These are phyloP conservation scores for Hypsibius dujardini DNA, from an alignment of 1,140 invertebrate genomes.

Conservation along the genomic window DNA sequence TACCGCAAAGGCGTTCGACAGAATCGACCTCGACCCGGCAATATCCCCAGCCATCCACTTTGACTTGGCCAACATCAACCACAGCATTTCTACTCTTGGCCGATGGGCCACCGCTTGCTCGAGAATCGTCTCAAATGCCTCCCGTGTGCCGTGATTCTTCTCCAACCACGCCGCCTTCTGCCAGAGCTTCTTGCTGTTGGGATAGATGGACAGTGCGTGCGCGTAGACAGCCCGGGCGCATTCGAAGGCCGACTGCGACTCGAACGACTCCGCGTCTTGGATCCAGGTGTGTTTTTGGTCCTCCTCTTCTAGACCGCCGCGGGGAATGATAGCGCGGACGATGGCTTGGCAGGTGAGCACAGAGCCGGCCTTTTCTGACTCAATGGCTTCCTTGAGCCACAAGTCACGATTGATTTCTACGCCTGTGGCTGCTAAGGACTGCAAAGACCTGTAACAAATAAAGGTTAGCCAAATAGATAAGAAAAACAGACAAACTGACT, in stretches of 20 bases:
- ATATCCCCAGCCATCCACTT: conserved; percentile 94
- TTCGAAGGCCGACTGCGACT: conserved; percentile 68
- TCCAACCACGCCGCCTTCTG: conserved; percentile 87
- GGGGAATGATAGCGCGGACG: conserved; percentile 71
- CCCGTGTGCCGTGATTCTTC: conserved; percentile 77
- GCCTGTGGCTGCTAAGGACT: conserved; percentile 75
- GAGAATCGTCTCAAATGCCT: conserved; percentile 69
- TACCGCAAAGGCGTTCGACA: conserved; percentile 58
- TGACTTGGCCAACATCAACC: conserved; percentile 98
- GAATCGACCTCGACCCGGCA: conserved; percentile 71
- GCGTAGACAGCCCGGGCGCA: conserved; percentile 89
- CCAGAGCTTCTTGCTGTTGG: conserved; percentile 97
- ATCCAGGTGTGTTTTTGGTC: conserved; percentile 97
- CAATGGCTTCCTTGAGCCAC: conserved; percentile 96
- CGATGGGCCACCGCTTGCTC: conserved; percentile 87
- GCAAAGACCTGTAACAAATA: too few relatives aligned
- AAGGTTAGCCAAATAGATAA: too few relatives aligned
- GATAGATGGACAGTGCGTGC: conserved; percentile 71
- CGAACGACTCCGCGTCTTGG: conserved; percentile 87
- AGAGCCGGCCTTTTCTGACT: conserved; percentile 84
- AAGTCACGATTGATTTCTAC: conserved; percentile 97
- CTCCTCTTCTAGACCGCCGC: conserved; percentile 88
- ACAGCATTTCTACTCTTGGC: conserved; percentile 88
- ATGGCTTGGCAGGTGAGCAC: conserved; percentile 84
- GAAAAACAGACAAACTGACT: too few relatives aligned